Evolutionary conservation across 2,797 vertebrate genomes (phyloP).

Genomic region (Xerus rutilus): DNA sequence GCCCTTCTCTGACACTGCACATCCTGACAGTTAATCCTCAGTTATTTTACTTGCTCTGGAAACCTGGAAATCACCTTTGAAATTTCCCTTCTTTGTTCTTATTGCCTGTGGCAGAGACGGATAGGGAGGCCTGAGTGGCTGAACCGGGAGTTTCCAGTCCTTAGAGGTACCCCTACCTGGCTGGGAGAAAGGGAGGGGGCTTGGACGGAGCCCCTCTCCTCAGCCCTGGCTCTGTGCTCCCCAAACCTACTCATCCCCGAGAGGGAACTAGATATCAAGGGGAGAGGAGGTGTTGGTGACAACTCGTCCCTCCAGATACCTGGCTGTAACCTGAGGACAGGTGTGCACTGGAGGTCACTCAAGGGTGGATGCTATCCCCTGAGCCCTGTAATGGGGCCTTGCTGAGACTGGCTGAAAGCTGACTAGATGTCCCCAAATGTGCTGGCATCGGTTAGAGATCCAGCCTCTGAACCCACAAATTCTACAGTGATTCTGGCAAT

Average conservation of each 20-base stretch:
- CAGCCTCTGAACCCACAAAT: background rate
- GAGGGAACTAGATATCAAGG: slow-evolving; percentile 58
- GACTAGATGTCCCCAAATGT: slow-evolving; percentile 1
- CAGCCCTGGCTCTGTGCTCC: background rate
- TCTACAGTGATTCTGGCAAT: background rate
- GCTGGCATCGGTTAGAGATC: background rate
- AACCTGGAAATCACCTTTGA: slow-evolving; percentile 85
- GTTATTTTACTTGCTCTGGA: slow-evolving; percentile 66
- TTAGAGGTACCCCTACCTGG: background rate
- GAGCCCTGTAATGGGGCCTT: slow-evolving; percentile 43
- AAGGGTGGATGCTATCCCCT: background rate
- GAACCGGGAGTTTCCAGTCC: slow-evolving; percentile 69
- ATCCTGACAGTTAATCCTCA: slow-evolving; percentile 37
- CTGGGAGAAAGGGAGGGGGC: background rate
- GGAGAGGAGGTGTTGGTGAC: slow-evolving; percentile 57
- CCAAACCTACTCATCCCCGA: background rate
- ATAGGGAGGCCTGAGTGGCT: background rate
- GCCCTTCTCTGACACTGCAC: background rate
- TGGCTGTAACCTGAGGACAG: slow-evolving; percentile 72
- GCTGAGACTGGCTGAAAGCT: background rate
- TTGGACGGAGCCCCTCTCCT: background rate
- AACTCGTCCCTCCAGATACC: slow-evolving; percentile 50
- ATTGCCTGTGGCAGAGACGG: slow-evolving; percentile 57
- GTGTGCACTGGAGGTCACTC: slow-evolving; percentile 54
- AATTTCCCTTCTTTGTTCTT: slow-evolving; percentile 83